Evolutionary conservation across 92 coral and sea anemone genomes (phyloP).

Genomic region (Metridium senile): DNA sequence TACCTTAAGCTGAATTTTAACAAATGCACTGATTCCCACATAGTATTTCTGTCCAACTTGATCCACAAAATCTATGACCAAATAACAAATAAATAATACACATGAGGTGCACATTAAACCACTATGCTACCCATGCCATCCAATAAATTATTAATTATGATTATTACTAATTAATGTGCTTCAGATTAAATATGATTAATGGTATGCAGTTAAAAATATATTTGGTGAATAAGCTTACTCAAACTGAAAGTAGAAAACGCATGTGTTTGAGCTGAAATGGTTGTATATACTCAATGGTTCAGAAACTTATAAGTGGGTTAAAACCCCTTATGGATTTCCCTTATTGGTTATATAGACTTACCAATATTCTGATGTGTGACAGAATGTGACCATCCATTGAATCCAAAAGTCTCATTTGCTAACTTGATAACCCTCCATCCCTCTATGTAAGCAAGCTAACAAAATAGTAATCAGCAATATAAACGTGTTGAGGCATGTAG

Average conservation of each 20-base stretch:
- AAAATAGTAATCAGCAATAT: not conserved
- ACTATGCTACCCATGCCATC: too few species aligned
- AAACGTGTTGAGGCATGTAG: not conserved
- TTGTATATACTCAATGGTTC: not conserved
- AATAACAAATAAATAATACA: too few species aligned
- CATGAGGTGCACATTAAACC: too few species aligned
- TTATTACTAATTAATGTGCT: too few species aligned
- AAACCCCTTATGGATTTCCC: too few species aligned
- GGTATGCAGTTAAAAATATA: too few species aligned
- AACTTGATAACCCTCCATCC: constrained; percentile 82
- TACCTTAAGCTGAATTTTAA: constrained; percentile 86
- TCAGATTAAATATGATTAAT: too few species aligned
- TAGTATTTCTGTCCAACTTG: constrained; percentile 84
- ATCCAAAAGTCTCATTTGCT: constrained; percentile 90
- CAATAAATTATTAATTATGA: too few species aligned
- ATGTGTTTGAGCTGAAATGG: not conserved
- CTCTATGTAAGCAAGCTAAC: constrained; percentile 87
- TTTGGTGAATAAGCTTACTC: too few species aligned
- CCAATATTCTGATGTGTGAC: constrained; percentile 92
- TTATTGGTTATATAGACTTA: constrained; percentile 11
- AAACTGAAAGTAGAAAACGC: not conserved
- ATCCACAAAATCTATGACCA: constrained; percentile 81
- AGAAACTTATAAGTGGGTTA: not conserved
- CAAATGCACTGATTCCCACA: constrained; percentile 95
- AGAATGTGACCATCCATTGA: constrained; percentile 95